Percentiles rank a stretch among this genome's conserved stretches.
phyloP scores from a whole-genome alignment of 2,888 invertebrate genomes.

The Zaprionus lineosus region DNA sequence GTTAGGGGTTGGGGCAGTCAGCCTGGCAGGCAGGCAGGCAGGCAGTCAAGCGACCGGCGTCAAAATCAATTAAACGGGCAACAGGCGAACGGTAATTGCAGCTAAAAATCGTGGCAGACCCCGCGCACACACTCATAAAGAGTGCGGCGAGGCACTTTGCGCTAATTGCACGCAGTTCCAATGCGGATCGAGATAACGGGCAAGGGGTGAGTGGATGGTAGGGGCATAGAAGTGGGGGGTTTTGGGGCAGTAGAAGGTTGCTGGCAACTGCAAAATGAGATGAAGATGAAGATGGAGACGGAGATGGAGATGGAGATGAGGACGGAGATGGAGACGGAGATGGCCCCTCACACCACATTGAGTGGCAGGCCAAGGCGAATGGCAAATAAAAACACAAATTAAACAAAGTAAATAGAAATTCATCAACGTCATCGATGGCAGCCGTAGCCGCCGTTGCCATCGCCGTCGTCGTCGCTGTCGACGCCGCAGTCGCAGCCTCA shows the following conservation, averaged over 20 bases:
- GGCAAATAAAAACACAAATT: constrained; percentile 78
- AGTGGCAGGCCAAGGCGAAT: constrained; percentile 66
- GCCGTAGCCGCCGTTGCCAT: neutral
- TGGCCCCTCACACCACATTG: constrained; percentile 17
- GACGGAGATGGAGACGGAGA: neutral
- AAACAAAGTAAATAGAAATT: constrained; percentile 79
- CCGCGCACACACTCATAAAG: constrained; percentile 42
- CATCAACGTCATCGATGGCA: constrained; percentile 68
- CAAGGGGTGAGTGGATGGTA: neutral
- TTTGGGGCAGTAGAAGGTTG: neutral
- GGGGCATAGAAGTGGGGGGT: neutral
- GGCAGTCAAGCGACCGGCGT: constrained; percentile 76
- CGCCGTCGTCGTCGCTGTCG: constrained; percentile 1
- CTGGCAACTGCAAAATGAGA: no score
- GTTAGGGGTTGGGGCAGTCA: neutral
- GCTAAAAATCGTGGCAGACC: constrained; percentile 59
- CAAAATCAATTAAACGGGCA: constrained; percentile 79
- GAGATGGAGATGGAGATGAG: neutral
- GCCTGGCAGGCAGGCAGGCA: no score
- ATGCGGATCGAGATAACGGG: constrained; percentile 8
- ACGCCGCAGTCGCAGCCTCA: constrained; percentile 54
- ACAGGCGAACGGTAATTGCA: constrained; percentile 76
- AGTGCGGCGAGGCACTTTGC: constrained; percentile 68
- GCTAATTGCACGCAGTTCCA: constrained; percentile 74
- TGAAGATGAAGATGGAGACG: neutral